These are phyloP conservation scores for Phylloscopus trochiloides DNA, from an alignment of 2,113 vertebrate genomes.

Conservation along the genomic window DNA sequence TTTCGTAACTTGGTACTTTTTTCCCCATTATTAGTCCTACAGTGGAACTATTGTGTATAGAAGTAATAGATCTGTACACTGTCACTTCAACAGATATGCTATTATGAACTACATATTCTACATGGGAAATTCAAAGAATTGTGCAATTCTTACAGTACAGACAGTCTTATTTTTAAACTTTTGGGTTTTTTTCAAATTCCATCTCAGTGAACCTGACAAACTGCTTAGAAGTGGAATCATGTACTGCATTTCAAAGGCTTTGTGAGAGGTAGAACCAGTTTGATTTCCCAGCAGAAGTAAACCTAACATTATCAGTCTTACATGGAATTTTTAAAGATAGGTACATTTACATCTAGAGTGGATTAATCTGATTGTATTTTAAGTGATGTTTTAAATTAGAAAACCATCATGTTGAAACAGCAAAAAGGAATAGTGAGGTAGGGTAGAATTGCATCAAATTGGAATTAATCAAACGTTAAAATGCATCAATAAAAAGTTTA, in stretches of 20 bases:
- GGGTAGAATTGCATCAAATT: not conserved
- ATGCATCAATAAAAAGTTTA: not conserved
- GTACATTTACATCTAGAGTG: not conserved
- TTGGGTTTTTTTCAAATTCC: not conserved
- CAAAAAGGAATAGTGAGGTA: not conserved
- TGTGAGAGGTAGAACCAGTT: not conserved
- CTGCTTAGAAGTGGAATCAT: not conserved
- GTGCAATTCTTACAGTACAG: not conserved
- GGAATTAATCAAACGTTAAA: not conserved
- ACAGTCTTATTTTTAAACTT: not conserved
- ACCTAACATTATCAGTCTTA: not conserved
- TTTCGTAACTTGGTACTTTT: not conserved
- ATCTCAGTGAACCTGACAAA: not conserved
- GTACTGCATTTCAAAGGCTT: not conserved
- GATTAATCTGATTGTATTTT: not conserved
- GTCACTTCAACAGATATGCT: not conserved
- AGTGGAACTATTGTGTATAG: not conserved
- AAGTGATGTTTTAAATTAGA: not conserved
- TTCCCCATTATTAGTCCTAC: not conserved
- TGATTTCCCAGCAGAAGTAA: not conserved
- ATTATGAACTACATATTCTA: not conserved
- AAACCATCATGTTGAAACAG: not conserved
- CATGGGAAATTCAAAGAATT: not conserved
- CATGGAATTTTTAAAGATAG: not conserved
- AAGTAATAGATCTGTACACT: not conserved